Evolutionary conservation across 2,797 vertebrate species (phyloP).

Genomic region (Saxicola maurus): DNA sequence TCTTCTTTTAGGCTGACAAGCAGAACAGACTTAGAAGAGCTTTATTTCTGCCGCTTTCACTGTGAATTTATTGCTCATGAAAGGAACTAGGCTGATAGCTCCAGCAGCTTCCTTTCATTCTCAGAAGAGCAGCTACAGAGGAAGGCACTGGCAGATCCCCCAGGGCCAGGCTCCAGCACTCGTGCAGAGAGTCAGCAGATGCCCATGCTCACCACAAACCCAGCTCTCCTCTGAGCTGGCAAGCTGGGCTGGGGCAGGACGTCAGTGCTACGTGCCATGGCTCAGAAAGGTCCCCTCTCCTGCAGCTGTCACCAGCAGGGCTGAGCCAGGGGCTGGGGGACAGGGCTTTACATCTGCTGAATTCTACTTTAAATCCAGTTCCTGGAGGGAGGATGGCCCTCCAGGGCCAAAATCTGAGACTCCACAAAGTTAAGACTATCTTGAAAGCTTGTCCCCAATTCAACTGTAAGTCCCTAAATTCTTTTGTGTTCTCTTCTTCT

Average conservation of each 20-base stretch:
- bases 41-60: not conserved
- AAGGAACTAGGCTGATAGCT: not conserved
- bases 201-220: not conserved
- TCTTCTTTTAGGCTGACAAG: not conserved
- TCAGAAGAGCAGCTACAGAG: not conserved
- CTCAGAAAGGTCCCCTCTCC: not conserved
- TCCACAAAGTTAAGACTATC: not conserved
- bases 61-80: slow-evolving; percentile 1
- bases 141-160: not conserved
- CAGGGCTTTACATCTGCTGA: not conserved
- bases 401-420: not conserved
- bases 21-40: not conserved
- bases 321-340: not conserved
- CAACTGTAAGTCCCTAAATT: not conserved
- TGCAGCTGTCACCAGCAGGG: not conserved
- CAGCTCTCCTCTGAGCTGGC: not conserved
- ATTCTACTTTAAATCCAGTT: not conserved
- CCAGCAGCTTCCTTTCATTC: not conserved
- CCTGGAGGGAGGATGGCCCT: not conserved
- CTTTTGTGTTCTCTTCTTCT: not conserved
- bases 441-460: not conserved
- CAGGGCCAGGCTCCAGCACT: not conserved
- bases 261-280: not conserved
- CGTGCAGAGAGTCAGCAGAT: slow-evolving; percentile 17
- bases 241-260: not conserved